Evolutionary conservation across 1,140 invertebrate genomes (phyloP), one percentile per base, ranked within the genome.

Genomic region (Philopotamus ludificatus): DNA sequence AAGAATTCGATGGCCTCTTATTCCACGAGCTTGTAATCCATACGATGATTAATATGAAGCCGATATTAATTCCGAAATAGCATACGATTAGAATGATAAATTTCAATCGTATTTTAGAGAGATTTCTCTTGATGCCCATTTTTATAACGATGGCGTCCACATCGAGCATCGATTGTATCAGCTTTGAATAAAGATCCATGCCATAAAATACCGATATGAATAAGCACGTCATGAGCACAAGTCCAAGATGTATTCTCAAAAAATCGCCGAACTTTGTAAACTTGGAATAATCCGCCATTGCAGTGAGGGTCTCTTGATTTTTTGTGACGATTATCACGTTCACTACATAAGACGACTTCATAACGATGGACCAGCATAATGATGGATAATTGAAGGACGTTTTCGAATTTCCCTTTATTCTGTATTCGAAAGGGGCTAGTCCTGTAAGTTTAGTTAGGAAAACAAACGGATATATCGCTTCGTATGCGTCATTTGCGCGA

Each of bases 191-290:
- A 12, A 2, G 15, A 21, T 60, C 41, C n/a, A 16, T 9, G 12
- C 47, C 47, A 10, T 9, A 1, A 4, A 60, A 1, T n/a, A 2
- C 23, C 9, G 42, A 47, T 25, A 60, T 20, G n/a, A 7, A 16
- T 7, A 60, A 21, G 1, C 25, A 7, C 2, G 47, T 1, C 7
- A 60, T n/a, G 10, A 25, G 12, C n/a, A 47, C 4, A 18, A 28
- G 47, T 2, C 57, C 22, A 8, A 60, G 1, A 1, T 60, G 25
- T 3, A 60, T 60, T 16, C 57, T 7, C 1, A 60, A 15, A 16
- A 26, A 25, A 12, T 60, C 57, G 20, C 57, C 44, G 22, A 60
- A 22, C 26, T 60, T 21, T 16, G 23, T 7, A 12, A 60, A 47
- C 1, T 18, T 1, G 16, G 42, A 60, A 25, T 42, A 47, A 16